These are phyloP conservation scores for Ceyx cyanopectus DNA, from an alignment of 2,113 vertebrate species.

Conservation along the genomic window DNA sequence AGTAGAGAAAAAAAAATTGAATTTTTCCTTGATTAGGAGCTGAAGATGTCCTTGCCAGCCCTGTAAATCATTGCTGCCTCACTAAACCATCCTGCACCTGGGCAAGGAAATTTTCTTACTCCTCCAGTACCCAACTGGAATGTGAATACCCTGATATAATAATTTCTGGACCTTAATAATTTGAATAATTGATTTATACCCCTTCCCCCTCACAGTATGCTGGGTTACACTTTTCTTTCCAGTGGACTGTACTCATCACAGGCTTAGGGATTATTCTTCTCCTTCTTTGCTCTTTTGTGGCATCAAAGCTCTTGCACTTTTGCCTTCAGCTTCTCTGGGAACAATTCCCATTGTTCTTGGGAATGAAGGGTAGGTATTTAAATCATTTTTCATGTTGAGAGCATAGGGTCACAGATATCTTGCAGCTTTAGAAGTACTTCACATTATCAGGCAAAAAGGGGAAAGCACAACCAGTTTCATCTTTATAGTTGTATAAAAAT, in stretches of 20 bases:
- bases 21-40: slow-evolving; percentile 36
- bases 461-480: background rate
- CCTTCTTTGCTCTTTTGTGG: background rate
- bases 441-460: background rate
- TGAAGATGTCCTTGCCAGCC: slow-evolving; percentile 35
- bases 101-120: background rate
- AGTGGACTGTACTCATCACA: background rate
- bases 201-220: fast-evolving
- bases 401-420: background rate
- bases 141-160: background rate
- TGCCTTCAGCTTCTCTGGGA: background rate
- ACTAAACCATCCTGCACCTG: background rate
- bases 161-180: background rate
- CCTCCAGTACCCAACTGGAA: background rate
- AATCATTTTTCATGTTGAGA: background rate
- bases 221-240: background rate
- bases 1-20: background rate
- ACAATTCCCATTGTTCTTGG: background rate
- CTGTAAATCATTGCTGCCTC: slow-evolving; percentile 14
- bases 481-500: background rate
- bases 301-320: background rate
- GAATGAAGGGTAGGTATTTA: background rate
- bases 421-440: background rate
- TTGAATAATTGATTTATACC: background rate
- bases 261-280: background rate